phyloP scores from a whole-genome alignment of 2,888 invertebrate species.

The Rhingia rostrata region DNA sequence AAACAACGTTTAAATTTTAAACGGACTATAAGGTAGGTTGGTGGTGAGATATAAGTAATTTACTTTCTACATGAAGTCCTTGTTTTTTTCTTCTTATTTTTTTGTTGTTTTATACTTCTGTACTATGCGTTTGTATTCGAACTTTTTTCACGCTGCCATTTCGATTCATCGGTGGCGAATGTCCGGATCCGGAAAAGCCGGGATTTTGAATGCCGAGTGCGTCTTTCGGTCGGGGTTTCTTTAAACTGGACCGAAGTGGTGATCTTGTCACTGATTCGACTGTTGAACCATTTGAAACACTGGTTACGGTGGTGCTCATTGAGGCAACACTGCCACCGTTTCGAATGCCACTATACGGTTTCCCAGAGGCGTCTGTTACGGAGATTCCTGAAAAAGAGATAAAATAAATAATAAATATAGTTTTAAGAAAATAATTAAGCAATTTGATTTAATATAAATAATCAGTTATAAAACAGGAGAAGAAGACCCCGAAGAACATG shows the following conservation, averaged over 20 bases:
- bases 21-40: constrained; percentile 73
- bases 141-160: constrained; percentile 96
- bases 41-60: constrained; percentile 65
- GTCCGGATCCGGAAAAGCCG: constrained; percentile 87
- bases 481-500: neutral
- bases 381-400: constrained; percentile 86
- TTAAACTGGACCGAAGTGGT: constrained; percentile 91
- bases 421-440: neutral
- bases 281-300: constrained; percentile 84
- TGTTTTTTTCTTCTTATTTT: too few species aligned
- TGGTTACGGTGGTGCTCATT: constrained; percentile 89
- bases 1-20: constrained; percentile 64
- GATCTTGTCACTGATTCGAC: constrained; percentile 85
- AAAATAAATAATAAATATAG: neutral
- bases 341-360: constrained; percentile 88
- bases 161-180: constrained; percentile 91
- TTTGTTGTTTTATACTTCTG: constrained; percentile 87
- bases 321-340: constrained; percentile 89
- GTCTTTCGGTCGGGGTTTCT: constrained; percentile 88
- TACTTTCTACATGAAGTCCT: constrained; percentile 38
- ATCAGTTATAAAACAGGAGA: too few species aligned
- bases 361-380: constrained; percentile 94
- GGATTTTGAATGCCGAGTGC: constrained; percentile 94
- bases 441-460: neutral
- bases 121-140: constrained; percentile 95